Percentiles rank a stretch among this genome's conserved stretches.
Evolutionary conservation across 2,888 invertebrate species (phyloP).

Genomic region (Dexiosoma caninum): DNA sequence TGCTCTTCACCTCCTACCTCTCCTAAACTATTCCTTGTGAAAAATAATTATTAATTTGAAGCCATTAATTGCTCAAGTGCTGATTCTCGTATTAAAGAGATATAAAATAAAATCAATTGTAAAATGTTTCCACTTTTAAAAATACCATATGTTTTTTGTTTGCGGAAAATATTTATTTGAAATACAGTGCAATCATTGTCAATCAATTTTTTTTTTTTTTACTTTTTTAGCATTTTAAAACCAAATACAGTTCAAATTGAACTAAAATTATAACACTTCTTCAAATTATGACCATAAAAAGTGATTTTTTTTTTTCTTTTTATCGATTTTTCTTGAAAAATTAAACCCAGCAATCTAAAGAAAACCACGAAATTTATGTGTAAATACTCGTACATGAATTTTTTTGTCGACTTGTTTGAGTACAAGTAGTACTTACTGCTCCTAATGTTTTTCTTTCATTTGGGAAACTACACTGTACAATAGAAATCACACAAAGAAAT

Average conservation of each 20-base stretch:
- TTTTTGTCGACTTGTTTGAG: neutral
- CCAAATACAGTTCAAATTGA: conserved; percentile 53
- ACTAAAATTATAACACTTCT: conserved; percentile 61
- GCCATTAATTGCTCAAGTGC: too few species aligned
- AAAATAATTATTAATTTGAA: too few species aligned
- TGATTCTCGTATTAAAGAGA: too few species aligned
- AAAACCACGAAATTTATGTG: conserved; percentile 41
- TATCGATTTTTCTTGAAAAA: neutral
- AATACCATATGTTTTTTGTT: conserved; percentile 14
- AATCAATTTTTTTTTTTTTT: neutral
- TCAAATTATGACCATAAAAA: conserved; percentile 47
- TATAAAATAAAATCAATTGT: neutral
- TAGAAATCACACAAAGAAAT: conserved; percentile 53
- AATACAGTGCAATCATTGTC: neutral
- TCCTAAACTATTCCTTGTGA: too few species aligned
- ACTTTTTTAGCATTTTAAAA: neutral
- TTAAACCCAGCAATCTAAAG: conserved; percentile 29
- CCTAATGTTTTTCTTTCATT: neutral
- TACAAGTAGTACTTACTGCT: neutral
- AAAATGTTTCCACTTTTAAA: neutral
- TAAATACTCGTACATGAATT: neutral
- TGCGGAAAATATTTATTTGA: neutral
- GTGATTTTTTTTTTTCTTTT: conserved; percentile 10
- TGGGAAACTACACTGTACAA: conserved; percentile 27
- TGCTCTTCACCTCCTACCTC: too few species aligned